These are phyloP conservation scores for Sialis lutaria DNA, from an alignment of 2,888 invertebrate genomes.

Conservation along the genomic window DNA sequence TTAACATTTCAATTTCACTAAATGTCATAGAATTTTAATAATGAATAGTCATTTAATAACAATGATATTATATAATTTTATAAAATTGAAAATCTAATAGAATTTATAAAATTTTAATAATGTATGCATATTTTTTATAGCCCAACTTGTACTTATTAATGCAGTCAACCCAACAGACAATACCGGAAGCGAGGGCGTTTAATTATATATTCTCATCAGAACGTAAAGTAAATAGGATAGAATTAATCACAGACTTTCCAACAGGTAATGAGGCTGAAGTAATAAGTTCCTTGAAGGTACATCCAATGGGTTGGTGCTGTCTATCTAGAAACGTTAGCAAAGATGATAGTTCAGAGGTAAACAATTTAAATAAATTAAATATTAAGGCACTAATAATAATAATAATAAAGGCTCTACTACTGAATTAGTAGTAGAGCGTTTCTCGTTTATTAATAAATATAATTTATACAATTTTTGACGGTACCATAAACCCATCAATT, in stretches of 20 bases:
- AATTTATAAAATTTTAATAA: neutral
- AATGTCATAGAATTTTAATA: neutral
- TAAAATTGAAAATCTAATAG: neutral
- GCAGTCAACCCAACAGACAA: conserved; percentile 69
- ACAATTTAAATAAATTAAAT: no score
- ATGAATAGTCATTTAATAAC: no score
- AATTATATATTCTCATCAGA: conserved; percentile 63
- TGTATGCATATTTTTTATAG: conserved; percentile 29
- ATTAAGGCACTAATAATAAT: no score
- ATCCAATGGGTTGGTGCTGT: conserved; percentile 81
- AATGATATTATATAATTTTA: neutral
- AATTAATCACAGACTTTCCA: conserved; percentile 83
- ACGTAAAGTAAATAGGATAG: conserved; percentile 66
- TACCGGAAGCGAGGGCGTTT: conserved; percentile 62
- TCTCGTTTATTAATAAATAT: no score
- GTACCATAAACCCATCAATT: no score
- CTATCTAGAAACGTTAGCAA: conserved; percentile 75
- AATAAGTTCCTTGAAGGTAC: conserved; percentile 73
- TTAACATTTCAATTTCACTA: neutral
- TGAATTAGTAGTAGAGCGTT: no score
- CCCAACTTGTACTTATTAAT: conserved; percentile 78
- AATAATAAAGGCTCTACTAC: no score
- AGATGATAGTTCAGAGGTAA: conserved; percentile 70
- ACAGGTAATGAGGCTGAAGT: conserved; percentile 73
- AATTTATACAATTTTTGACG: no score